A percentile compares a stretch with the other conserved stretches of the same genome.
phyloP scores from a whole-genome alignment of 2,888 invertebrate genomes.

The Heliconius aoede region DNA sequence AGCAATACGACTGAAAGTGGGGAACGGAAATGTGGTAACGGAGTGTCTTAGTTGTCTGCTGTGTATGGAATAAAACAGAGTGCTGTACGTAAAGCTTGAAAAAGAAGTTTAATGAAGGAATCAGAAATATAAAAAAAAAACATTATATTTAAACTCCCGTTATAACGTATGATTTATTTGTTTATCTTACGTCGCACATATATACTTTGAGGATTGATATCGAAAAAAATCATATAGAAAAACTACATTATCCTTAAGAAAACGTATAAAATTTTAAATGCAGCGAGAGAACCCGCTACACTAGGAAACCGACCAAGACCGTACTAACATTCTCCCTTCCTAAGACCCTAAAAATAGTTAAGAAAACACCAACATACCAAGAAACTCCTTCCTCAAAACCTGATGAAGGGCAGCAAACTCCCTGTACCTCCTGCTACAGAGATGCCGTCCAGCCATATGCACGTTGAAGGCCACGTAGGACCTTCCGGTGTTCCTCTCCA shows the following conservation, averaged over 20 bases:
- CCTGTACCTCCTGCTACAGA: slow-evolving; percentile 97
- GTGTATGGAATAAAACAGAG: not conserved
- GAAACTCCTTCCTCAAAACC: slow-evolving; percentile 95
- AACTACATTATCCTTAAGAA: too few species aligned
- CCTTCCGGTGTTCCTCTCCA: slow-evolving; percentile 92
- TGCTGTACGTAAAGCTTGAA: not conserved
- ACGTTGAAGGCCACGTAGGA: slow-evolving; percentile 98
- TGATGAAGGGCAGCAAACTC: slow-evolving; percentile 96
- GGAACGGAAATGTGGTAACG: not conserved
- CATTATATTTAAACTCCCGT: too few species aligned
- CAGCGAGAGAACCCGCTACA: too few species aligned
- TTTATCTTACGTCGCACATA: too few species aligned
- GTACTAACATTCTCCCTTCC: too few species aligned
- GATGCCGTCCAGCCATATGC: slow-evolving; percentile 99
- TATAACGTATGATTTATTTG: too few species aligned
- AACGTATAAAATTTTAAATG: too few species aligned
- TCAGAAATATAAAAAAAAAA: too few species aligned
- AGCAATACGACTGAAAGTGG: not conserved
- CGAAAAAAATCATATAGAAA: too few species aligned
- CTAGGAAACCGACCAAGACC: too few species aligned
- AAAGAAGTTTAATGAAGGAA: not conserved
- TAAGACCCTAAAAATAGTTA: not conserved
- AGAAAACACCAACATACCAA: slow-evolving; percentile 80
- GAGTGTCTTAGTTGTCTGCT: not conserved
- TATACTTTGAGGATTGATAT: too few species aligned